Evolutionary conservation across 2,888 invertebrate genomes (phyloP), one percentile per base, ranked within the genome.

Genomic region (Pterostichus niger): DNA sequence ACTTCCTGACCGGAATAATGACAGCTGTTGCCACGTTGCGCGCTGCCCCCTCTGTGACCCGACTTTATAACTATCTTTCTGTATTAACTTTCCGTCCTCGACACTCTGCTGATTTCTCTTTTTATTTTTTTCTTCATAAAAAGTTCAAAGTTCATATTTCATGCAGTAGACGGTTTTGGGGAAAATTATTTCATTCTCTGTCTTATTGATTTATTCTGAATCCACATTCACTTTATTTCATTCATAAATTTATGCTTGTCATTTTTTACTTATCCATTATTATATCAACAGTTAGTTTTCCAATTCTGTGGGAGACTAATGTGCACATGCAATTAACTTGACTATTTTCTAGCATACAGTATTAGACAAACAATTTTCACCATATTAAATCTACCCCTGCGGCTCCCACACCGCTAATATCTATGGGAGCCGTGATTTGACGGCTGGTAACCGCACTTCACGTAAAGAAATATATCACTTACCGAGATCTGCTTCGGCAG

Each of bases 1-100:
- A 87, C 87, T 87, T 87, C 87, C 88, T 88, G 88, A 88, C 88
- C 86, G 85, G 88, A 88, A 88, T 88, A 88, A 88, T 86, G 87
- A 87, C 85, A 84, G 85, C 84, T 84, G 84, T 84, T 76, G 82
- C 84, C 81, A 81, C 73, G 49, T 9, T 40, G 40, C 40, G 9
- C 6, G 71, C 40, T 68, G 52, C 31, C 80, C 40, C 78, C 84
- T 84, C 84, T 86, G 85, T 85, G 85, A 85, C 82, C 78, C 73
- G 85, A 85, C 84, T 85, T 79, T 61, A 81, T 84, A 85, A 85
- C 83, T 82, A 85, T 59, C 83, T 80, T 71, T 71, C 68, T 56
- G 46, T 77, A 81, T 84, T 84, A 83, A 84, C 84, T 84, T 84
- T 84, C 78, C 46, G 33, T 54, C n/a, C 44, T 31, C 54, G 49